These are phyloP conservation scores for Corythoichthys intestinalis DNA, from an alignment of 2,113 vertebrate species.

Conservation along the genomic window DNA sequence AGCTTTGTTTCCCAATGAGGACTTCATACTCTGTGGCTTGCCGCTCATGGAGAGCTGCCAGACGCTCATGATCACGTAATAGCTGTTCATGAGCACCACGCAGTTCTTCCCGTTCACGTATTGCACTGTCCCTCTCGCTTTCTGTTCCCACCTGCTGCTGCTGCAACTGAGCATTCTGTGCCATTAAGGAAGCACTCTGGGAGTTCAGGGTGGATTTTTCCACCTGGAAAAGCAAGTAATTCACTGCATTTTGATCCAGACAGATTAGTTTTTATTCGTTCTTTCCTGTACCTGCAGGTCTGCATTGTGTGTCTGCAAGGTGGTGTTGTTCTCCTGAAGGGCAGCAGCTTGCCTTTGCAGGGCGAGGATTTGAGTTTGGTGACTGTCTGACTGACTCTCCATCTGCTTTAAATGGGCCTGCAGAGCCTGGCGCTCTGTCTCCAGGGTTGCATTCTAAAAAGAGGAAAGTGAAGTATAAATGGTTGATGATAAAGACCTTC, in stretches of 20 bases:
- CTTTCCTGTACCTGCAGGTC: constrained; percentile 84
- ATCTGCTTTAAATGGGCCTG: constrained; percentile 90
- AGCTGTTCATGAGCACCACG: constrained; percentile 84
- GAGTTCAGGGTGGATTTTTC: constrained; percentile 94
- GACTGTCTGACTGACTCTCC: constrained; percentile 85
- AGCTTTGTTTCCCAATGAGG: constrained; percentile 89
- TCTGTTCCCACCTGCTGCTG: constrained; percentile 85
- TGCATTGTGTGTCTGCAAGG: constrained; percentile 91
- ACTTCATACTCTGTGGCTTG: constrained; percentile 89
- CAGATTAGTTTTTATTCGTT: neutral
- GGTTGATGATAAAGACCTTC: neutral
- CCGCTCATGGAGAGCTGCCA: constrained; percentile 89
- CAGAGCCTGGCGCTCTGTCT: constrained; percentile 91
- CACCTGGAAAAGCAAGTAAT: constrained; percentile 72
- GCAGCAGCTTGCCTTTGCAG: constrained; percentile 91
- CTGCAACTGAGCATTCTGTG: constrained; percentile 90
- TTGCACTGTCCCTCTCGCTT: constrained; percentile 79
- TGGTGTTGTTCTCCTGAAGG: constrained; percentile 92
- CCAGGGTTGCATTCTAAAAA: constrained; percentile 91
- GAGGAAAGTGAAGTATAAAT: neutral
- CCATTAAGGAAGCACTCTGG: constrained; percentile 88
- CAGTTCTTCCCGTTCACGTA: constrained; percentile 84
- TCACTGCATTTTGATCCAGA: neutral
- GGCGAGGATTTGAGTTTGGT: constrained; percentile 91
- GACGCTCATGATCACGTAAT: constrained; percentile 87